phyloP scores from a whole-genome alignment of 2,888 invertebrate species.

The Calameuta idolon region DNA sequence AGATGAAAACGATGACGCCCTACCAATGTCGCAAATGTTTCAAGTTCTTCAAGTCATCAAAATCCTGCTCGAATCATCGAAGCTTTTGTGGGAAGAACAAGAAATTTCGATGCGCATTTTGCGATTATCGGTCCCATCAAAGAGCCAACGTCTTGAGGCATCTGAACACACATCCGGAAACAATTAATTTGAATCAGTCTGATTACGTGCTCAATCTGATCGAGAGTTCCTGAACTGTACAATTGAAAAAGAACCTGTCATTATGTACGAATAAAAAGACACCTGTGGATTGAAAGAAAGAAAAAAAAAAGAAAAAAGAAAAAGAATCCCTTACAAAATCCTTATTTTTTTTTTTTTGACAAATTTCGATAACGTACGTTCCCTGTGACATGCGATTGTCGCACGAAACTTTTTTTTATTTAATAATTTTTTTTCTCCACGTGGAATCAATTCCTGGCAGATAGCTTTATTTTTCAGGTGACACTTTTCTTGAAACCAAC shows the following conservation, averaged over 20 bases:
- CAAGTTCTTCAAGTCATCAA: constrained; percentile 39
- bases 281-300: not conserved
- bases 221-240: not conserved
- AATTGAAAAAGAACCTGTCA: not conserved
- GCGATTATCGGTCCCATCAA: constrained; percentile 38
- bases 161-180: constrained; percentile 25
- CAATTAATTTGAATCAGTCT: not conserved
- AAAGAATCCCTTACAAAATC: not conserved
- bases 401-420: not conserved
- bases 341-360: not conserved
- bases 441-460: not conserved
- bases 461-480: not conserved
- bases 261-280: not conserved
- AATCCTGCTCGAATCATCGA: constrained; percentile 33
- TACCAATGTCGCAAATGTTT: constrained; percentile 38
- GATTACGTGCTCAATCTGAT: not conserved
- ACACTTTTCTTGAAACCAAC: not conserved
- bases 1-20: constrained; percentile 22
- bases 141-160: constrained; percentile 39
- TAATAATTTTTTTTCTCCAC: not conserved
- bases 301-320: not conserved
- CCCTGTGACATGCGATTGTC: no score
- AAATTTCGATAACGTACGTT: no score
- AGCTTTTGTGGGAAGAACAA: constrained; percentile 35
- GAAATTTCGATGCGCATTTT: constrained; percentile 39